Conservation (phyloP, 2,888 invertebrate species). For the Drosophila subsilvestris region DNA sequence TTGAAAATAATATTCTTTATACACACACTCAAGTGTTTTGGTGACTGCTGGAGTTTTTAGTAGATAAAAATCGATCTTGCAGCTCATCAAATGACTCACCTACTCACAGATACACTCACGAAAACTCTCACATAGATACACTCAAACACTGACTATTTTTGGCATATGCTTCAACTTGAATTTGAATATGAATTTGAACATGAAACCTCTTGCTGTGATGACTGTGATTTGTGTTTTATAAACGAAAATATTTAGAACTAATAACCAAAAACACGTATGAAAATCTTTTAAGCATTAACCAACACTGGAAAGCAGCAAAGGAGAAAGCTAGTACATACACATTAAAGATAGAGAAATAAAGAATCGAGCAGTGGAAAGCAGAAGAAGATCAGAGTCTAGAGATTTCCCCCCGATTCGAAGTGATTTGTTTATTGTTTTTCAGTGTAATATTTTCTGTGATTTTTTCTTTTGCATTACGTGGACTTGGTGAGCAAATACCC, state of each 20-base stretch:
- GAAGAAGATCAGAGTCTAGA: slow-evolving; percentile 7
- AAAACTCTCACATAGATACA: slow-evolving; percentile 36
- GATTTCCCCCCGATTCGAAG: slow-evolving; percentile 15
- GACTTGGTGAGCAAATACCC: slow-evolving; percentile 68
- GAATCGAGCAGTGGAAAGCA: slow-evolving; percentile 23
- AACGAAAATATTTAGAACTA: slow-evolving; percentile 36
- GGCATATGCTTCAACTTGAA: slow-evolving; percentile 65
- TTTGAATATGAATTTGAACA: slow-evolving; percentile 50
- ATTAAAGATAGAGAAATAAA: slow-evolving; percentile 1
- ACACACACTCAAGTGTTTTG: slow-evolving; percentile 11
- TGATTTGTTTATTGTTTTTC: slow-evolving; percentile 17
- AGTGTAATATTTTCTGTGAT: slow-evolving; percentile 12
- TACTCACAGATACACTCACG: slow-evolving; percentile 27
- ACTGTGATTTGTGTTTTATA: slow-evolving; percentile 50
- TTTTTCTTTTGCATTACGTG: slow-evolving; percentile 64
- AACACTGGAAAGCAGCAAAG: slow-evolving; percentile 35
- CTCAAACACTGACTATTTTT: slow-evolving; percentile 49
- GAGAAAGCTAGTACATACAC: slow-evolving; percentile 16
- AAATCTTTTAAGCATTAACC: slow-evolving; percentile 50
- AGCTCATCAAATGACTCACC: slow-evolving; percentile 32
- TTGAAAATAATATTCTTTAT: slow-evolving; percentile 48
- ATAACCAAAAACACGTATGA: slow-evolving; percentile 45
- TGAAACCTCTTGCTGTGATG: slow-evolving; percentile 55
- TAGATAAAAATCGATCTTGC: slow-evolving; percentile 22
- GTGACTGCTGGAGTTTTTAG: slow-evolving; percentile 9